phyloP scores from a whole-genome alignment of 2,113 vertebrate genomes.

The Hirundichthys speculiger region DNA sequence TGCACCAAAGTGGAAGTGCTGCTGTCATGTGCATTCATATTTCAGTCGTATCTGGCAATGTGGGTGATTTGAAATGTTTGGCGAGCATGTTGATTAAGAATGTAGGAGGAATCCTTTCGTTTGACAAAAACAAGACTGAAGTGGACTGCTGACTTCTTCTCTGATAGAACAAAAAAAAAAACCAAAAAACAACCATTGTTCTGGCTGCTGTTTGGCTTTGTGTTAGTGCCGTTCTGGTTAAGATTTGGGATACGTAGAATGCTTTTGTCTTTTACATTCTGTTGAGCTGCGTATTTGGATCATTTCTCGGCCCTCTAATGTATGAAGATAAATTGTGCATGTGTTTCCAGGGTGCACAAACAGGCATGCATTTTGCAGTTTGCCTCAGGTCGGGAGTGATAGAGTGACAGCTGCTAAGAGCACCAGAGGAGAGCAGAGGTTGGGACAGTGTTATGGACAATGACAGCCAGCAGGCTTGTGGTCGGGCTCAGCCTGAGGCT shows the following conservation, averaged over 20 bases:
- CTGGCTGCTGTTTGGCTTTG: constrained; percentile 16
- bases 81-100: constrained; percentile 65
- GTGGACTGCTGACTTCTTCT: constrained; percentile 52
- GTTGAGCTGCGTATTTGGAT: constrained; percentile 32
- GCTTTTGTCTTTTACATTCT: constrained; percentile 21
- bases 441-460: constrained; percentile 51
- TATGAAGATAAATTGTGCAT: constrained; percentile 20
- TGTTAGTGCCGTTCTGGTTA: constrained; percentile 7
- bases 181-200: constrained; percentile 55
- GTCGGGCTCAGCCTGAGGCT: constrained; percentile 56
- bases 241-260: constrained; percentile 7
- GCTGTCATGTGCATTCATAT: constrained; percentile 39
- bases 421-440: constrained; percentile 49
- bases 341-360: constrained; percentile 19
- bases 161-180: constrained; percentile 53
- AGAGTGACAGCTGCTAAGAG: constrained; percentile 62
- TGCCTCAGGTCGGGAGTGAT: constrained; percentile 53
- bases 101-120: constrained; percentile 65
- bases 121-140: constrained; percentile 58
- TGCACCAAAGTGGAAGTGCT: constrained; percentile 42
- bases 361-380: constrained; percentile 40
- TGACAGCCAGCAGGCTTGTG: constrained; percentile 70
- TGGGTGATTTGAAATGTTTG: constrained; percentile 63
- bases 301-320: constrained; percentile 26
- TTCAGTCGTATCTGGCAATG: constrained; percentile 45